A percentile compares a stretch with the other conserved stretches of the same genome.
Conservation (phyloP, 2,113 vertebrate genomes). For the Siniperca chuatsi region DNA sequence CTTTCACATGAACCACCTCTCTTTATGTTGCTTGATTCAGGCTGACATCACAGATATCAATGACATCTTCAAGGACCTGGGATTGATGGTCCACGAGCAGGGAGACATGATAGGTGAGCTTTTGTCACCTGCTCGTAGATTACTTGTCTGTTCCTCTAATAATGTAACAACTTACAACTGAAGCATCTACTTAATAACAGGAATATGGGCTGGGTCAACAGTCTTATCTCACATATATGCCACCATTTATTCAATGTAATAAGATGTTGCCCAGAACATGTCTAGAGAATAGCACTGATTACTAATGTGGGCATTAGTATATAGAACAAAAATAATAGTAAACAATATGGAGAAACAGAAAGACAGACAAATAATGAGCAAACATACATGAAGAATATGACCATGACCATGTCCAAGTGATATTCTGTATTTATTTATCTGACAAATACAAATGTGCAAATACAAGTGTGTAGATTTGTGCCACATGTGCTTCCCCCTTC, state of each 20-base stretch:
- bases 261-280: not conserved
- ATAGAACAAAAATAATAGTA: no score
- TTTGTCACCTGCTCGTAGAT: not conserved
- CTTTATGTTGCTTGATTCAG: conserved; percentile 78
- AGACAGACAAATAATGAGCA: not conserved
- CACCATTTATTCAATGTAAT: not conserved
- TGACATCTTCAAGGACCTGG: conserved; percentile 98
- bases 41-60: conserved; percentile 97
- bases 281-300: not conserved
- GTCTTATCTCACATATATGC: no score
- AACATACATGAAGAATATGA: not conserved
- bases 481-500: not conserved
- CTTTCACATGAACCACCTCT: not conserved
- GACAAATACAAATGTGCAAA: not conserved
- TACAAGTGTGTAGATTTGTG: not conserved
- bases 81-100: conserved; percentile 98
- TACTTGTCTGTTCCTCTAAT: not conserved
- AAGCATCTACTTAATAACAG: not conserved
- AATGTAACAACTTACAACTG: not conserved
- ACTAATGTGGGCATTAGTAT: no score
- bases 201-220: not conserved
- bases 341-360: not conserved
- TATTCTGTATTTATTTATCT: not conserved
- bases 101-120: conserved; percentile 96
- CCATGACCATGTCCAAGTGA: not conserved